Evolutionary conservation across 2,797 vertebrate species (phyloP), one percentile per base, ranked within the genome.

Genomic region (Avahi laniger): DNA sequence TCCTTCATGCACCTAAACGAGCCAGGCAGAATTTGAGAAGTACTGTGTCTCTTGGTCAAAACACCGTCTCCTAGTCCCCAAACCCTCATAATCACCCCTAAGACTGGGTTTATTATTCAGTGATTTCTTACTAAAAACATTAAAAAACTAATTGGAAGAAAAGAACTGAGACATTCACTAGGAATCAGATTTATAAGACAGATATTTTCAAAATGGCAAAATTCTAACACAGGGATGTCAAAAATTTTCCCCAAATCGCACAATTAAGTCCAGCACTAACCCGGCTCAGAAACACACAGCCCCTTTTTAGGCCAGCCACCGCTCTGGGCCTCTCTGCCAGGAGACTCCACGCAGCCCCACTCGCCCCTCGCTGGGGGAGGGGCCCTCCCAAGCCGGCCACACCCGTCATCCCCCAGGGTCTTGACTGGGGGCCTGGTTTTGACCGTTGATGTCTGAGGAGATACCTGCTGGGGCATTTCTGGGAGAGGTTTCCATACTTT

Each of bases 121-220:
- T 50, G 33, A 81, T 81, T 94, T 83, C 57, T n/a, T 86, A 50
- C 20, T 46, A 9, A 92, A 90, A 70, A 65, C 9, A 41, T 75
- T 59, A 59, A 67, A 89, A 67, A 80, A 84, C 72, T 72, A 91
- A 78, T 14, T 18, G 12, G 33, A 90, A 91, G 59, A 89, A 89
- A 43, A 48, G 2, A 50, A 52, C 4, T 76, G 11, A 82, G 46
- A 78, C 14, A 26, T 63, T 81, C 2, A n/a, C 30, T 41, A 82
- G 72, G 26, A 93, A 67, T 78, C 61, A 81, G 33, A 78, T 4
- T n/a, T 78, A 35, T 0, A 70, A 84, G 30, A 75, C 54, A 26
- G 24, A 24, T 57, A 67, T 84, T 86, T 94, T 84, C 89, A 94
- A 79, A 12, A 91, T 26, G 38, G 69, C 59, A 65, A 92, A 83